A percentile compares a stretch with the other conserved stretches of the same genome.
phyloP scores from a whole-genome alignment of 2,113 vertebrate species.

The Scatophagus argus region DNA sequence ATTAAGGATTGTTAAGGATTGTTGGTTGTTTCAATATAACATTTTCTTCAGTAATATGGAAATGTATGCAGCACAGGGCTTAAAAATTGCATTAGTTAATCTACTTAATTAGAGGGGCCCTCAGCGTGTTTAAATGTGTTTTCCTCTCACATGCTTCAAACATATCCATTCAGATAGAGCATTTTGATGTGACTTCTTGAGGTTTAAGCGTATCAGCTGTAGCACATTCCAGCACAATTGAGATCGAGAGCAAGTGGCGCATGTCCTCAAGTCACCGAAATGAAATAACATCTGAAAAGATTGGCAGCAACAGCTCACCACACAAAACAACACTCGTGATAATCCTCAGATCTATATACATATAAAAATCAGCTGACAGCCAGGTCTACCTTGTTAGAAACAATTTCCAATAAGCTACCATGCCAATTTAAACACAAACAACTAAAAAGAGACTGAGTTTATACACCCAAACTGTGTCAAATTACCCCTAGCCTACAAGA shows the following conservation, averaged over 20 bases:
- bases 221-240: neutral
- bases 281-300: too few species aligned
- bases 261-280: neutral
- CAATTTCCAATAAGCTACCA: neutral
- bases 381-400: neutral
- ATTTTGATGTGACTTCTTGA: neutral
- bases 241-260: too few species aligned
- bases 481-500: neutral
- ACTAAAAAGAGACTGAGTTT: too few species aligned
- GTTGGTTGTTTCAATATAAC: neutral
- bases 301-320: neutral
- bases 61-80: neutral
- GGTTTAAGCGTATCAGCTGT: neutral
- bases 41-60: neutral
- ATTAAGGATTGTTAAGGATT: conserved; percentile 1
- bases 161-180: neutral
- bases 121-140: neutral
- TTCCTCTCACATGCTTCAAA: neutral
- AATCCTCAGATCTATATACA: too few species aligned
- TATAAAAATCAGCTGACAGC: neutral
- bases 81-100: neutral
- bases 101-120: too few species aligned
- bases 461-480: neutral
- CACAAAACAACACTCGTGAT: too few species aligned
- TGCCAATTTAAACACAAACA: too few species aligned